Conservation (phyloP, 2,113 vertebrate species). For the Amia ocellicauda region DNA sequence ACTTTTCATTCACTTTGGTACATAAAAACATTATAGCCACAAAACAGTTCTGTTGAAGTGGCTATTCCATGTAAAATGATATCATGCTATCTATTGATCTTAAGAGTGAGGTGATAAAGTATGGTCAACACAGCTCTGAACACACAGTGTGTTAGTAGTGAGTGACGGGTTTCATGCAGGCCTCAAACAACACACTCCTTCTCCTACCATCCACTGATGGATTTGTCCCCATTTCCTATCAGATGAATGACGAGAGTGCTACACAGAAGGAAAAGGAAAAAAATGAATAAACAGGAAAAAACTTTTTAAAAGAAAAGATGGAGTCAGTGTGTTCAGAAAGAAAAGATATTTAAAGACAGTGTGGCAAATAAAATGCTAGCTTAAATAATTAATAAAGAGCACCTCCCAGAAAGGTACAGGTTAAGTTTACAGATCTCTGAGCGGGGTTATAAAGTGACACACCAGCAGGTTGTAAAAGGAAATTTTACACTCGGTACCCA, state of each 20-base stretch:
- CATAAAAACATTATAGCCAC: too few species aligned
- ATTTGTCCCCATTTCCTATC: slow-evolving; percentile 95
- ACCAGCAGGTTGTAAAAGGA: too few species aligned
- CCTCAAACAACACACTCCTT: slow-evolving; percentile 38
- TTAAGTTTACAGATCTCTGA: neutral
- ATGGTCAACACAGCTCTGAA: slow-evolving; percentile 19
- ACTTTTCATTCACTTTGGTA: too few species aligned
- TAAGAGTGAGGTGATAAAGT: slow-evolving; percentile 38
- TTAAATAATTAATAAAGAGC: too few species aligned
- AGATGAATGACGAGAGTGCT: slow-evolving; percentile 80
- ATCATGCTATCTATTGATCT: neutral
- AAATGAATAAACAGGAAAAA: slow-evolving; percentile 40
- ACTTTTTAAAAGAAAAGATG: slow-evolving; percentile 21
- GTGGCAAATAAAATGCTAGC: too few species aligned
- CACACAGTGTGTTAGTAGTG: slow-evolving; percentile 40
- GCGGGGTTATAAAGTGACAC: too few species aligned
- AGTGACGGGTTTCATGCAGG: slow-evolving; percentile 13
- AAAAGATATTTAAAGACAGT: neutral
- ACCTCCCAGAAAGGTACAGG: neutral
- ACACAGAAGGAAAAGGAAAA: slow-evolving; percentile 51
- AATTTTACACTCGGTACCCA: too few species aligned
- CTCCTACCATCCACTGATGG: slow-evolving; percentile 97
- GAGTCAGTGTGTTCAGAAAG: neutral
- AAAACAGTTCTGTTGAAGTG: too few species aligned
- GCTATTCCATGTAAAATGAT: too few species aligned